These are phyloP conservation scores for Hylomyscus alleni DNA, from an alignment of 2,797 vertebrate genomes.

Conservation along the genomic window DNA sequence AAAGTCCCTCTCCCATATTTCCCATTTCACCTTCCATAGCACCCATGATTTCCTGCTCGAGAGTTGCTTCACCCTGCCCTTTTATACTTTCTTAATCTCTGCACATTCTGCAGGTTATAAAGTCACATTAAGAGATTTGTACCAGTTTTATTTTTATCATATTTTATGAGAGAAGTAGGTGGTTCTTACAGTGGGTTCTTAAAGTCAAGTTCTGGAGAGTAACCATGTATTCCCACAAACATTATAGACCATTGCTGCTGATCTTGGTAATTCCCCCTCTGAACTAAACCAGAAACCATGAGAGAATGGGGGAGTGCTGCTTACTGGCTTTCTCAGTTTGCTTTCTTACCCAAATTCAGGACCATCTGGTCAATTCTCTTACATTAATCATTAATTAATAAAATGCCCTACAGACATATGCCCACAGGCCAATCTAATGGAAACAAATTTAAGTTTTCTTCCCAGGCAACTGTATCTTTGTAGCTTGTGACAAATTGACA, in stretches of 20 bases:
- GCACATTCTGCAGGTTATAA: neutral
- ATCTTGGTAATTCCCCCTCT: no score
- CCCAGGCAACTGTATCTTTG: neutral
- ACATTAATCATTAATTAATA: neutral
- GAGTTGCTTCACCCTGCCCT: no score
- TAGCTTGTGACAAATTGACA: neutral
- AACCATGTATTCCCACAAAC: neutral
- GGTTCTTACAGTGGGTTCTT: neutral
- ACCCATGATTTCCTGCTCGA: neutral
- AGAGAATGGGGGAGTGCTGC: neutral
- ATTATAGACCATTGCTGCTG: no score
- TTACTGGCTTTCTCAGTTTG: neutral
- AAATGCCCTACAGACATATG: no score
- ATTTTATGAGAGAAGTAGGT: neutral
- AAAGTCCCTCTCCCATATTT: no score
- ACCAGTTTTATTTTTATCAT: neutral
- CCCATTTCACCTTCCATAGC: neutral
- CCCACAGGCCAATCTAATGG: neutral
- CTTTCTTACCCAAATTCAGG: neutral
- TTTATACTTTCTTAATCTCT: neutral
- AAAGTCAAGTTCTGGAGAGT: neutral
- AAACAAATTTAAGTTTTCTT: neutral
- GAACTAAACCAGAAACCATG: neutral
- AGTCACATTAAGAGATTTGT: neutral
- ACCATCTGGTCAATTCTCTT: neutral